These are phyloP conservation scores for Diceros bicornis DNA, from an alignment of 2,797 vertebrate genomes.

Conservation along the genomic window DNA sequence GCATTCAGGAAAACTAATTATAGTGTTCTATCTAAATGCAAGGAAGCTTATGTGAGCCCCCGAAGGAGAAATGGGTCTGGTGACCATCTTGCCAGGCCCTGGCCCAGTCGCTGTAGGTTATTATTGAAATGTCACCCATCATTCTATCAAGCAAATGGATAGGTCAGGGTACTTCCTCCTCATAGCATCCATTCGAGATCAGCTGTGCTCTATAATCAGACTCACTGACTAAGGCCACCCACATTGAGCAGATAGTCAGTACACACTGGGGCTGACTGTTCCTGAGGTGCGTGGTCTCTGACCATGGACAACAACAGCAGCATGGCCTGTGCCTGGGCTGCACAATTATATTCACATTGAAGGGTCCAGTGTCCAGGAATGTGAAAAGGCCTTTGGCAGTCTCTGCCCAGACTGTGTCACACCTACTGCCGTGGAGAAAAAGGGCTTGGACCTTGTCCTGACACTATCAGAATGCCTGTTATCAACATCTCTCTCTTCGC, in stretches of 20 bases:
- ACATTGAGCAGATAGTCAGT: fast-evolving
- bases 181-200: too few species aligned
- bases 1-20: neutral
- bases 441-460: neutral
- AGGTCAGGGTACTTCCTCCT: fast-evolving
- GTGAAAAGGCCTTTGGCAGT: neutral
- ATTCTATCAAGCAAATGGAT: neutral
- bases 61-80: neutral
- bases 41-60: neutral
- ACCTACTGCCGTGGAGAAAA: neutral
- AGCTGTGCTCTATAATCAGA: neutral
- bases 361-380: neutral
- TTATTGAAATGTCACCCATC: neutral
- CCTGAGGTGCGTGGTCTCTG: neutral
- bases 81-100: neutral
- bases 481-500: neutral
- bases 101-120: neutral
- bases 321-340: fast-evolving
- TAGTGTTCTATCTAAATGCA: neutral
- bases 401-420: neutral
- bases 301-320: neutral
- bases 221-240: neutral
- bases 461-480: neutral
- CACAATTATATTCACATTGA: neutral
- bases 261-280: neutral